phyloP scores from a whole-genome alignment of 1,140 invertebrate genomes.

The Coptotermes formosanus region DNA sequence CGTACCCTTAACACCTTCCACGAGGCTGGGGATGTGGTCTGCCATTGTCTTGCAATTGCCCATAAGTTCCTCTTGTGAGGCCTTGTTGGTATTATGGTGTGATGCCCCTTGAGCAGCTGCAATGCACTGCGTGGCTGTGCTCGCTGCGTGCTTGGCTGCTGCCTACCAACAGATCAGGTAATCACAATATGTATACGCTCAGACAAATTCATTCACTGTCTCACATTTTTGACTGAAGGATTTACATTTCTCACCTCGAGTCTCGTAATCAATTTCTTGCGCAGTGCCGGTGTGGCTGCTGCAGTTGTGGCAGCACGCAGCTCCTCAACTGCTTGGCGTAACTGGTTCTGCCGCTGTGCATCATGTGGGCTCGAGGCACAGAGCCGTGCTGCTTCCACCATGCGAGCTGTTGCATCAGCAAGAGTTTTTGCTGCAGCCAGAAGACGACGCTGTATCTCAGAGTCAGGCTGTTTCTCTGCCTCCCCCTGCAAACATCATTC shows the following conservation, averaged over 20 bases:
- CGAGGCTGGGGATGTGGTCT: slow-evolving; percentile 77
- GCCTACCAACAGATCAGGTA: slow-evolving; percentile 38
- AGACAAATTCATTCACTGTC: too few relatives aligned
- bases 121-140: slow-evolving; percentile 88
- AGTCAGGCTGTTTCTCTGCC: slow-evolving; percentile 84
- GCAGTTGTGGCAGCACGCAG: slow-evolving; percentile 83
- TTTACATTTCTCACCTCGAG: slow-evolving; percentile 57
- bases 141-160: slow-evolving; percentile 83
- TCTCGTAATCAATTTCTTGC: slow-evolving; percentile 72
- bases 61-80: slow-evolving; percentile 71
- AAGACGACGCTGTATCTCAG: slow-evolving; percentile 84
- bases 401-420: slow-evolving; percentile 92
- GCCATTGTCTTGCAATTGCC: slow-evolving; percentile 73
- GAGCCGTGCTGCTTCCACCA: slow-evolving; percentile 94
- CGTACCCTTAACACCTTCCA: slow-evolving; percentile 77
- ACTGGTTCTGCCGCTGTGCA: slow-evolving; percentile 74
- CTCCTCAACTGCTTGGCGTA: slow-evolving; percentile 88
- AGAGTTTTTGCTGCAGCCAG: slow-evolving; percentile 89
- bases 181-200: background rate
- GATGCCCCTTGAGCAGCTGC: slow-evolving; percentile 76
- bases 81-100: slow-evolving; percentile 67
- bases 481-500: slow-evolving; percentile 59
- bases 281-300: slow-evolving; percentile 74
- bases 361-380: slow-evolving; percentile 86
- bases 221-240: too few relatives aligned